Conservation (phyloP, 2,888 invertebrate genomes). For the Phengaris arion region DNA sequence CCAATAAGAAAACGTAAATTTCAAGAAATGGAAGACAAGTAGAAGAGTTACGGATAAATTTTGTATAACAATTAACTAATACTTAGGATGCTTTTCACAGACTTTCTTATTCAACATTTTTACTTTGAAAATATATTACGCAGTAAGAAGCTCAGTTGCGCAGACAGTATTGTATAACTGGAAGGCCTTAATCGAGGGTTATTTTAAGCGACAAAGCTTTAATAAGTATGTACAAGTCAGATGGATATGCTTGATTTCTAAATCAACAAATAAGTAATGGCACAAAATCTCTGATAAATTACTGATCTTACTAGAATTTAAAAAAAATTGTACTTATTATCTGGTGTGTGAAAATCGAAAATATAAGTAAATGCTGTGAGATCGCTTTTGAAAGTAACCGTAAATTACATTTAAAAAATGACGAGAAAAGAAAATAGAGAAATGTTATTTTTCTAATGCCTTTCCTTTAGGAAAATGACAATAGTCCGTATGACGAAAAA, state of each 20-base stretch:
- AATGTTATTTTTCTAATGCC: conserved; percentile 1
- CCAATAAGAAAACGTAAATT: conserved; percentile 22
- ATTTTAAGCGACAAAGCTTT: conserved; percentile 3
- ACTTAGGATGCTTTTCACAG: not conserved
- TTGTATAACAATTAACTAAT: not conserved
- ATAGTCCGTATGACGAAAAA: conserved; percentile 28
- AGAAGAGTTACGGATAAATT: conserved; percentile 18
- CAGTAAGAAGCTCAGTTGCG: not conserved
- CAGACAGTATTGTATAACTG: not conserved
- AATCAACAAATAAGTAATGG: conserved; percentile 12
- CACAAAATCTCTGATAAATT: not conserved
- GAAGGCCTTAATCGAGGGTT: not conserved
- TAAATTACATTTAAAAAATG: not conserved
- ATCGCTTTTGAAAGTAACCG: not conserved
- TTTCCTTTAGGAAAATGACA: conserved; percentile 14
- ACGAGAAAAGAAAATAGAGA: conserved; percentile 4
- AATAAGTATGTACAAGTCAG: not conserved
- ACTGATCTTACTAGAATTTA: not conserved
- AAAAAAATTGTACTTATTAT: conserved; percentile 19
- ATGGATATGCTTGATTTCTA: conserved; percentile 6
- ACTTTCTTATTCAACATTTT: not conserved
- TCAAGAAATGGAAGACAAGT: conserved; percentile 31
- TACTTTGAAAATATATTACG: not conserved
- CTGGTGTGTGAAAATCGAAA: conserved; percentile 1
- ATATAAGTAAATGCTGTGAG: not conserved